These are phyloP conservation scores for Bradypus variegatus DNA, from an alignment of 2,797 vertebrate genomes.

Conservation along the genomic window DNA sequence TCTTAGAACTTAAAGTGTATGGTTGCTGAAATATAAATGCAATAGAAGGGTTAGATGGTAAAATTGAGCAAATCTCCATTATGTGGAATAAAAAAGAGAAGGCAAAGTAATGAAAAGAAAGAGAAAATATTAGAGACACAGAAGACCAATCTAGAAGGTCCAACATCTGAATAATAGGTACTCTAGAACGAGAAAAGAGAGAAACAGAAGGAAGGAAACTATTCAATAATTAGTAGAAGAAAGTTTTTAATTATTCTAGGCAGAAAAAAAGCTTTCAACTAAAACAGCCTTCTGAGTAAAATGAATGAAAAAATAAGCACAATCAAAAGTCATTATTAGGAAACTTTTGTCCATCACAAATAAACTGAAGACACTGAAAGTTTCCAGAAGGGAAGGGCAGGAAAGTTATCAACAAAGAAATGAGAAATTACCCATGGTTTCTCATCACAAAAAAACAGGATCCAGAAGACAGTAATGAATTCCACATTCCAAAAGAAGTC, in stretches of 20 bases:
- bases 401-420: neutral
- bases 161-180: neutral
- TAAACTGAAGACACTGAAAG: neutral
- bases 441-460: neutral
- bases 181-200: neutral
- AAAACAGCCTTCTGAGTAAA: neutral
- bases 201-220: neutral
- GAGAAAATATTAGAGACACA: neutral
- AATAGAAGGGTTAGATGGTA: neutral
- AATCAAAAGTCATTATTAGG: neutral
- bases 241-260: neutral
- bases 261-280: neutral
- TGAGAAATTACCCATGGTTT: neutral
- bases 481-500: neutral
- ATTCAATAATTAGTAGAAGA: neutral
- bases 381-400: neutral
- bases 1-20: neutral
- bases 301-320: neutral
- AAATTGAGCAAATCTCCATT: neutral
- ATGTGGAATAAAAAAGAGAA: neutral
- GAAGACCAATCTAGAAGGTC: neutral
- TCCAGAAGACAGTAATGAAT: neutral
- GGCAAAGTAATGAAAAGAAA: neutral
- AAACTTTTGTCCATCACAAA: neutral
- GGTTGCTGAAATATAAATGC: neutral